Conservation (phyloP, 2,888 invertebrate genomes). For the Drosophila kanekoi region DNA sequence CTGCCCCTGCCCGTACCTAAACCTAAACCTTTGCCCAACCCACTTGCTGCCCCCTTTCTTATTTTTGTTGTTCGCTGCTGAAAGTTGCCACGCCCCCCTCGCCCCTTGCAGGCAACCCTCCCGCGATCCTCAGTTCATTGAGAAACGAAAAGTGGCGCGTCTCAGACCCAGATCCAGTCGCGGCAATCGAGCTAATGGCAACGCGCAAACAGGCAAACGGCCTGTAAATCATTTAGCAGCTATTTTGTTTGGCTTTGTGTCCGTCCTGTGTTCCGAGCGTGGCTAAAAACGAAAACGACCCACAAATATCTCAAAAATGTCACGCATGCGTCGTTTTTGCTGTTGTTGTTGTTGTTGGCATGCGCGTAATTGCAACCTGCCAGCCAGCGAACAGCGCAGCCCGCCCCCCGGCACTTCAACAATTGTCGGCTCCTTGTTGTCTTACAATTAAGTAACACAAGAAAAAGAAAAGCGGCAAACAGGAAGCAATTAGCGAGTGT, state of each 20-base stretch:
- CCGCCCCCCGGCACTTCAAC: background rate
- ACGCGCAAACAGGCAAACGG: constrained; percentile 37
- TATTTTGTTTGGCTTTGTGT: constrained; percentile 47
- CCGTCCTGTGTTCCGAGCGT: constrained; percentile 24
- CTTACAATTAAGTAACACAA: constrained; percentile 31
- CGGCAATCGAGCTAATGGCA: constrained; percentile 17
- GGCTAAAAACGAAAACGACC: constrained; percentile 52
- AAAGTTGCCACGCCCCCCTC: constrained; percentile 21
- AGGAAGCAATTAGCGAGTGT: constrained; percentile 33
- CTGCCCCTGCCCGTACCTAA: constrained; percentile 1
- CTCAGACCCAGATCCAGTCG: constrained; percentile 24
- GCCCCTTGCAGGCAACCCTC: too few species aligned
- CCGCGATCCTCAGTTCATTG: too few species aligned
- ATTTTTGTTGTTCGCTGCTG: constrained; percentile 23
- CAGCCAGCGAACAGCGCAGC: background rate
- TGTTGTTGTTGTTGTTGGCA: constrained; percentile 12
- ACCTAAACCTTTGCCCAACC: constrained; percentile 4
- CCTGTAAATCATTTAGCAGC: constrained; percentile 73
- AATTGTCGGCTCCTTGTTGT: constrained; percentile 11
- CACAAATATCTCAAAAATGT: constrained; percentile 75
- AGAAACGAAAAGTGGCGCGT: too few species aligned
- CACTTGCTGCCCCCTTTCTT: constrained; percentile 27
- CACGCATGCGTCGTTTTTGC: constrained; percentile 71
- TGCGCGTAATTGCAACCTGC: constrained; percentile 32
- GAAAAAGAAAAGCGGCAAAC: constrained; percentile 2